A percentile compares a stretch with the other conserved stretches of the same genome.
These are phyloP conservation scores for Lycaon pictus DNA, from an alignment of 2,113 vertebrate species.

Conservation along the genomic window DNA sequence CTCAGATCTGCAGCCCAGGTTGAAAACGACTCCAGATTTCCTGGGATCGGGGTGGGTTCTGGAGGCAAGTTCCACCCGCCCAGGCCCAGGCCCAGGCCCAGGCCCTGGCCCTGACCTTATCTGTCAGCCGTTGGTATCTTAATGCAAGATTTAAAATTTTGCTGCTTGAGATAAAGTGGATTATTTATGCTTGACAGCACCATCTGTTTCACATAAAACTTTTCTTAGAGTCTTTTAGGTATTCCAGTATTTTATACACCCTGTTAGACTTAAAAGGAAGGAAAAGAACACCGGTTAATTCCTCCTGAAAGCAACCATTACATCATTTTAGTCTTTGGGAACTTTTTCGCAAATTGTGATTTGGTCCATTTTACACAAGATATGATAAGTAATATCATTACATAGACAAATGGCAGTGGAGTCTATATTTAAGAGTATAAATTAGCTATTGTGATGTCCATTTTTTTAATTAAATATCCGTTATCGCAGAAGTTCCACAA, in stretches of 20 bases:
- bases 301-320: neutral
- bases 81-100: neutral
- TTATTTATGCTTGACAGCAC: neutral
- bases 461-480: neutral
- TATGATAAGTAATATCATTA: neutral
- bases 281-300: neutral
- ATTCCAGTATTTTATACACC: neutral
- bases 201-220: neutral
- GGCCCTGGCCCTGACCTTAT: neutral
- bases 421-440: conserved; percentile 40
- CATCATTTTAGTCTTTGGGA: neutral
- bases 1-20: neutral
- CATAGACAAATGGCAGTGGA: neutral
- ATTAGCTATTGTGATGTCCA: neutral
- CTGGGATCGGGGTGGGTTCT: neutral
- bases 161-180: neutral
- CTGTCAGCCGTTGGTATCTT: neutral
- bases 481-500: neutral
- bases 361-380: neutral
- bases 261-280: neutral
- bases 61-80: neutral
- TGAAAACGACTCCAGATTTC: neutral
- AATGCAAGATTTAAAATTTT: neutral
- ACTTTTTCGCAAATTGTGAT: conserved; percentile 8
- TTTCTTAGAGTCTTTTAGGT: neutral